Conservation (phyloP, 2,113 vertebrate species). For the Lipotes vexillifer region DNA sequence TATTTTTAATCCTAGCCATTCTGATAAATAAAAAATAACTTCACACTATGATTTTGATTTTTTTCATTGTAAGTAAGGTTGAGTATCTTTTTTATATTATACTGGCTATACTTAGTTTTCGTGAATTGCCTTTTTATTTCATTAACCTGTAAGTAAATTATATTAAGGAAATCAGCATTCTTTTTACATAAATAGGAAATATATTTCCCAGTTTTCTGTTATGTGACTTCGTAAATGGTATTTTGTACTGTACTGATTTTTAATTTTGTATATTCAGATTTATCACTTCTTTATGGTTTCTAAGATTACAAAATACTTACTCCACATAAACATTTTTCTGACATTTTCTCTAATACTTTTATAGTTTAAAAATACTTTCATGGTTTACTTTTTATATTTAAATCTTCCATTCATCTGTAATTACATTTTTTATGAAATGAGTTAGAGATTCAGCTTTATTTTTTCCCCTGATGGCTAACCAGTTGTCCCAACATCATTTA, state of each 20-base stretch:
- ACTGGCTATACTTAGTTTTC: constrained; percentile 21
- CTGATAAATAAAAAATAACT: constrained; percentile 8
- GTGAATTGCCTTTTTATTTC: constrained; percentile 16
- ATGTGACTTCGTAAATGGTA: not conserved
- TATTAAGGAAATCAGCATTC: not conserved
- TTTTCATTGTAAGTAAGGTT: not conserved
- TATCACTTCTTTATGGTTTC: not conserved
- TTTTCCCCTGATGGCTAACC: not conserved
- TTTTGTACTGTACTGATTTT: constrained; percentile 26
- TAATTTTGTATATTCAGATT: not conserved
- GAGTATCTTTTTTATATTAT: not conserved
- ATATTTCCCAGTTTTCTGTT: not conserved
- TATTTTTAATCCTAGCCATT: not conserved
- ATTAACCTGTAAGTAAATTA: not conserved
- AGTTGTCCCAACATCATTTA: not conserved
- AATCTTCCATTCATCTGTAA: not conserved
- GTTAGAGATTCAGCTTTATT: constrained; percentile 13
- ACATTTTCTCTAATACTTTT: not conserved
- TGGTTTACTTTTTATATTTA: constrained; percentile 8
- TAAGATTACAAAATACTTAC: constrained; percentile 26
- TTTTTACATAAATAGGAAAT: constrained; percentile 21
- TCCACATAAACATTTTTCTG: not conserved
- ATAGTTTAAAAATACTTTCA: not conserved
- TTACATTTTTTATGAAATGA: constrained; percentile 12
- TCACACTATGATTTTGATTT: not conserved